phyloP scores from a whole-genome alignment of 2,888 invertebrate genomes.

The Macrosoma leucophasiata region DNA sequence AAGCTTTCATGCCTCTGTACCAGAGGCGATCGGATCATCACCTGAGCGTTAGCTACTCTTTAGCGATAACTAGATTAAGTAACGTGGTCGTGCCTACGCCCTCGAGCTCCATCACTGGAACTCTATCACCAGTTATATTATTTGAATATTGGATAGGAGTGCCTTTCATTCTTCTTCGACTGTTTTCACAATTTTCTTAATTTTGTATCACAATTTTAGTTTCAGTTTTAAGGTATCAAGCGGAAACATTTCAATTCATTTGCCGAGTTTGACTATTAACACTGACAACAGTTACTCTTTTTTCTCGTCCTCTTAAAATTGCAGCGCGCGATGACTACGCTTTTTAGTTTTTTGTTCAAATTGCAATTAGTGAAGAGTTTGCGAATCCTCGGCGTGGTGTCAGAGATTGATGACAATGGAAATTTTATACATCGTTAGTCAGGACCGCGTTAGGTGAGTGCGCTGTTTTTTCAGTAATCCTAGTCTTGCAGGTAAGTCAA shows the following conservation, averaged over 20 bases:
- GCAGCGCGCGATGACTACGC: slow-evolving; percentile 66
- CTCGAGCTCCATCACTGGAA: too few relatives aligned
- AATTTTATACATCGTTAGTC: slow-evolving; percentile 76
- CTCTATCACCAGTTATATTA: too few relatives aligned
- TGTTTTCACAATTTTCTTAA: too few relatives aligned
- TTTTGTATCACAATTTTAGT: too few relatives aligned
- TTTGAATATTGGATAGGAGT: too few relatives aligned
- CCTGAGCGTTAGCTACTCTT: too few relatives aligned
- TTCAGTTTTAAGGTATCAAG: too few relatives aligned
- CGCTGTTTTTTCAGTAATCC: slow-evolving; percentile 68
- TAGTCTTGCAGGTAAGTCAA: slow-evolving; percentile 51
- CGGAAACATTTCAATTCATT: slow-evolving; percentile 19
- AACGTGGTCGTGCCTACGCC: too few relatives aligned
- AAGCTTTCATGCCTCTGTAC: too few relatives aligned
- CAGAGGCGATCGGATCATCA: too few relatives aligned
- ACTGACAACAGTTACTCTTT: slow-evolving; percentile 36
- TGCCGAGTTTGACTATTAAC: slow-evolving; percentile 28
- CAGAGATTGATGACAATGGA: slow-evolving; percentile 76
- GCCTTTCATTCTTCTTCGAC: too few relatives aligned
- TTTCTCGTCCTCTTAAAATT: slow-evolving; percentile 59
- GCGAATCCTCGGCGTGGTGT: slow-evolving; percentile 70
- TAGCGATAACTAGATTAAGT: too few relatives aligned
- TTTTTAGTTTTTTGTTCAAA: slow-evolving; percentile 73
- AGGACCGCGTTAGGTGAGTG: slow-evolving; percentile 65
- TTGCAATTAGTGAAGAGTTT: slow-evolving; percentile 74